Evolutionary conservation across 2,113 vertebrate genomes (phyloP).

Genomic region (Greenwoodochromis staneri): DNA sequence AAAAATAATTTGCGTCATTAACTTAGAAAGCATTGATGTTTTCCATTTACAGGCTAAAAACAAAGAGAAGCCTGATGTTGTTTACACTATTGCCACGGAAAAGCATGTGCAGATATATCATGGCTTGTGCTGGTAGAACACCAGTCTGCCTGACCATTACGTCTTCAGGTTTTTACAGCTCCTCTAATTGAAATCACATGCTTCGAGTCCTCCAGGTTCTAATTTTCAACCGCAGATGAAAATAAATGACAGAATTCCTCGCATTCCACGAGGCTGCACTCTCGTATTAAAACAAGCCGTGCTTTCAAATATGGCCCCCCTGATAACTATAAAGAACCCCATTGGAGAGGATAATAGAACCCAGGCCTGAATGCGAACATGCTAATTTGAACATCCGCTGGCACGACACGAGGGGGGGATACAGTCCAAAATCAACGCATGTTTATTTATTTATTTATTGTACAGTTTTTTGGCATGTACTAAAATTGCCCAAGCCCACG

Average conservation of each 20-base stretch:
- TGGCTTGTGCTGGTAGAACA: not conserved
- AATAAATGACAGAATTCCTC: slow-evolving; percentile 63
- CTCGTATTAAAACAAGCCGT: slow-evolving; percentile 55
- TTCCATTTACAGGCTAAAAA: not conserved
- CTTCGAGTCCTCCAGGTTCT: slow-evolving; percentile 31
- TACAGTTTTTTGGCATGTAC: not conserved
- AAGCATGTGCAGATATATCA: not conserved
- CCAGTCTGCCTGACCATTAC: slow-evolving; percentile 13
- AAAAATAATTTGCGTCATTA: not conserved
- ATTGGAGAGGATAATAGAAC: slow-evolving; percentile 48
- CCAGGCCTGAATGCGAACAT: slow-evolving; percentile 55
- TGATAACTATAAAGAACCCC: slow-evolving; percentile 62
- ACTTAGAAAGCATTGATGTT: not conserved
- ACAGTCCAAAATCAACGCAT: not conserved
- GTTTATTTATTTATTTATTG: not conserved
- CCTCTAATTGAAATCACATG: slow-evolving; percentile 59
- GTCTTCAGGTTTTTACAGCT: slow-evolving; percentile 41
- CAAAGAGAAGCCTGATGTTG: not conserved
- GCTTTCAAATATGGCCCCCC: slow-evolving; percentile 45
- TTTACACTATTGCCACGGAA: not conserved
- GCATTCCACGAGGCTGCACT: slow-evolving; percentile 55
- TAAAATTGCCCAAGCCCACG: not conserved
- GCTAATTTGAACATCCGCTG: slow-evolving; percentile 57
- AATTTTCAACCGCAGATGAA: slow-evolving; percentile 51
- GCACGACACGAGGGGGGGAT: not conserved